phyloP scores from a whole-genome alignment of 1,140 invertebrate species.

The Cephus cinctus region DNA sequence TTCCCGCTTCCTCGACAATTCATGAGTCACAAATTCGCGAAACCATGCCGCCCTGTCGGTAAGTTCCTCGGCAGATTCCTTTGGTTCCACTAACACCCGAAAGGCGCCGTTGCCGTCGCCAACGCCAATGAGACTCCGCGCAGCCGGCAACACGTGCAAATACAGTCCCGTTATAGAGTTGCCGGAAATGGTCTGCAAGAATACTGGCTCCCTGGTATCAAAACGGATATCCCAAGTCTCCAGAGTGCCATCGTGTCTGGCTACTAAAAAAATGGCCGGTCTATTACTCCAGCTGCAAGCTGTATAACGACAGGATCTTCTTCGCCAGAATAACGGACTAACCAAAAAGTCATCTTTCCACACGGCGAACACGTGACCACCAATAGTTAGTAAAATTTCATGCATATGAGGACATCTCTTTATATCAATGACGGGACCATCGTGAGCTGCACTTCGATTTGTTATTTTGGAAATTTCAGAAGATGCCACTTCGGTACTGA shows the following conservation, averaged over 20 bases:
- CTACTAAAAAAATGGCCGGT: slow-evolving; percentile 54
- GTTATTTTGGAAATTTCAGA: slow-evolving; percentile 50
- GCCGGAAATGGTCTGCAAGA: slow-evolving; percentile 29
- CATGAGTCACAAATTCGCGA: slow-evolving; percentile 36
- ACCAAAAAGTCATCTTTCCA: slow-evolving; percentile 58
- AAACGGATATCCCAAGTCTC: slow-evolving; percentile 58
- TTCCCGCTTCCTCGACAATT: slow-evolving; percentile 35
- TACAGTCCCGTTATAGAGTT: slow-evolving; percentile 32
- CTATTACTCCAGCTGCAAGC: slow-evolving; percentile 55
- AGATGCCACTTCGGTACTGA: slow-evolving; percentile 55
- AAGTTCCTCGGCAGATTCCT: slow-evolving; percentile 6
- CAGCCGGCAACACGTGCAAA: not conserved
- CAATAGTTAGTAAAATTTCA: slow-evolving; percentile 61
- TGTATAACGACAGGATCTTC: slow-evolving; percentile 47
- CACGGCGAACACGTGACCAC: slow-evolving; percentile 60
- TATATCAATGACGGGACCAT: slow-evolving; percentile 62
- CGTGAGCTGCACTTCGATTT: slow-evolving; percentile 58
- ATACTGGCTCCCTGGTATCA: slow-evolving; percentile 27
- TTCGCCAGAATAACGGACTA: slow-evolving; percentile 58
- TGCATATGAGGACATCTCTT: slow-evolving; percentile 59
- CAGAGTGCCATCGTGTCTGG: slow-evolving; percentile 53
- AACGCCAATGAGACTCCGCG: slow-evolving; percentile 22
- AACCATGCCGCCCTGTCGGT: slow-evolving; percentile 38
- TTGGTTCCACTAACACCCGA: slow-evolving; percentile 25
- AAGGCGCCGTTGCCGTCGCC: slow-evolving; percentile 32